phyloP scores from a whole-genome alignment of 2,797 vertebrate species.

The Clarias platycephalus region DNA sequence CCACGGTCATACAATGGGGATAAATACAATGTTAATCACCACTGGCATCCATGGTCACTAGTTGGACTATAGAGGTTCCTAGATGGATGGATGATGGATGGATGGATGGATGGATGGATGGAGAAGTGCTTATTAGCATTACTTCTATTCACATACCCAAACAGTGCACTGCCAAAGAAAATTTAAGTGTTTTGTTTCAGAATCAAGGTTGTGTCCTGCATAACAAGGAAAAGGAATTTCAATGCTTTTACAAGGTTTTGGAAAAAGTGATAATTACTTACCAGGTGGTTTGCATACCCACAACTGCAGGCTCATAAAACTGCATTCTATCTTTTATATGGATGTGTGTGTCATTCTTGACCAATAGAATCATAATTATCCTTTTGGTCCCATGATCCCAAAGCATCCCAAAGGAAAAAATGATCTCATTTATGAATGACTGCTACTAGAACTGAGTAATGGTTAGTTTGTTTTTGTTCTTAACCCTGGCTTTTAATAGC shows the following conservation, averaged over 20 bases:
- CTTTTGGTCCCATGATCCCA: neutral
- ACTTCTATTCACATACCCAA: neutral
- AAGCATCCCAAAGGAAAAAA: neutral
- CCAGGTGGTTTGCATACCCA: constrained; percentile 14
- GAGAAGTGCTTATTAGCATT: neutral
- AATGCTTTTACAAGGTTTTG: constrained; percentile 25
- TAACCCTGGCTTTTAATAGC: neutral
- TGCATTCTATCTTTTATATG: neutral
- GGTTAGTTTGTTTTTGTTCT: neutral
- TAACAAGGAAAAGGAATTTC: neutral
- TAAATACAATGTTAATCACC: too few species aligned
- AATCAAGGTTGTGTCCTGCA: neutral
- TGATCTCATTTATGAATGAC: neutral
- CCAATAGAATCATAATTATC: neutral
- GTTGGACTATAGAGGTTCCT: too few species aligned
- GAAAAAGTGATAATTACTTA: constrained; percentile 47
- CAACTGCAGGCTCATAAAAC: constrained; percentile 15
- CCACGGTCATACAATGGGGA: too few species aligned
- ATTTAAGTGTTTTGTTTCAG: neutral
- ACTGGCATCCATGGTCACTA: too few species aligned
- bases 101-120: too few species aligned
- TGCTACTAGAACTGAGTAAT: neutral
- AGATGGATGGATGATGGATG: too few species aligned
- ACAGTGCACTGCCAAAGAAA: neutral
- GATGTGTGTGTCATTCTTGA: neutral